These are phyloP conservation scores for Agonum fuliginosum DNA, from an alignment of 2,888 invertebrate genomes.

Conservation along the genomic window DNA sequence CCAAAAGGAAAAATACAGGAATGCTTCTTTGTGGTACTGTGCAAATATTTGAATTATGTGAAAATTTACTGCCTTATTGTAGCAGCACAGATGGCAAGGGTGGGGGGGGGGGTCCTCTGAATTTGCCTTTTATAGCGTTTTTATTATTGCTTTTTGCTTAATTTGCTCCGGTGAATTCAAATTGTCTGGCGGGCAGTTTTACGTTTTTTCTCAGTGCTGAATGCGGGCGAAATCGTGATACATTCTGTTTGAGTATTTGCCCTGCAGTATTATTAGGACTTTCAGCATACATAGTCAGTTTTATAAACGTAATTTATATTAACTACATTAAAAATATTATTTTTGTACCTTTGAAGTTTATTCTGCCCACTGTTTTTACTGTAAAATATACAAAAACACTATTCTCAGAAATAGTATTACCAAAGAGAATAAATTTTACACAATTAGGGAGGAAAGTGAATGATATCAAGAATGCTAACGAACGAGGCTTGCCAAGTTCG, in stretches of 20 bases:
- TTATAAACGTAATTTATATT: neutral
- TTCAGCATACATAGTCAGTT: slow-evolving; percentile 1
- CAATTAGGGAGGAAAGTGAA: no score
- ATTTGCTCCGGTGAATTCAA: slow-evolving; percentile 3
- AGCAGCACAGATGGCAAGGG: neutral
- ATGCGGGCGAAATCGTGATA: slow-evolving; percentile 15
- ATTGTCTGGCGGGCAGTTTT: neutral
- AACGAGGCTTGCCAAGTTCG: no score
- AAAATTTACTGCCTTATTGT: slow-evolving; percentile 19
- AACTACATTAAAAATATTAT: neutral
- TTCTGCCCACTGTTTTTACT: no score
- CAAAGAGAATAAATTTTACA: no score
- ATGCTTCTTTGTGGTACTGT: neutral
- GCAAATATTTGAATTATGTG: slow-evolving; percentile 18
- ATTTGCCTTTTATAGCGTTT: slow-evolving; percentile 27
- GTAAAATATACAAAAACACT: no score
- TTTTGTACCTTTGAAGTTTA: neutral
- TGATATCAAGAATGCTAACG: no score
- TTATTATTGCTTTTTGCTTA: slow-evolving; percentile 29
- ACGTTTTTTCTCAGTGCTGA: slow-evolving; percentile 14
- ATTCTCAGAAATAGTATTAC: no score
- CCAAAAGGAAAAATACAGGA: slow-evolving; percentile 7
- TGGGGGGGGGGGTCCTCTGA: neutral
- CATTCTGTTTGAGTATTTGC: slow-evolving; percentile 23
- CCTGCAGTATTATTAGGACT: slow-evolving; percentile 13